These are phyloP conservation scores for Drosophila willistoni DNA, from an alignment of 1,140 invertebrate genomes.

Conservation along the genomic window DNA sequence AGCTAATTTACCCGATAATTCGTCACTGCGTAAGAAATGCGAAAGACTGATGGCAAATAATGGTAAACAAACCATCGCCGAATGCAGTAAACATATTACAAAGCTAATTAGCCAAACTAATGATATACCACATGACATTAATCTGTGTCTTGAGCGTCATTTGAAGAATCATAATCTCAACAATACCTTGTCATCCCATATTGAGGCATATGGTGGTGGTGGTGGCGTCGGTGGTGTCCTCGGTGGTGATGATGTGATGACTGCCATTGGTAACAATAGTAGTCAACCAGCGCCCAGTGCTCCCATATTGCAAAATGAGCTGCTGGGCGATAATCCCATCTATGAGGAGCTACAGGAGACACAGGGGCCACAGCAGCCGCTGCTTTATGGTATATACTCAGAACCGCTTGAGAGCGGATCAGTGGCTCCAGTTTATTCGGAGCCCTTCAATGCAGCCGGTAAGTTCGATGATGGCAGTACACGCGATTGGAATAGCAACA, in stretches of 20 bases:
- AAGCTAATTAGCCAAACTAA: constrained; percentile 33
- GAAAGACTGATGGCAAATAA: constrained; percentile 16
- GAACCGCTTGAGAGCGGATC: constrained; percentile 44
- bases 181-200: background rate
- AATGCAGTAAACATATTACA: constrained; percentile 42
- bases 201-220: background rate
- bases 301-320: background rate
- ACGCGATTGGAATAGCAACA: constrained; percentile 31
- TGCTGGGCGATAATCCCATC: constrained; percentile 47
- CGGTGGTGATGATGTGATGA: too few relatives aligned
- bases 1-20: background rate
- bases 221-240: too few relatives aligned
- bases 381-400: constrained; percentile 37
- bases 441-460: constrained; percentile 60
- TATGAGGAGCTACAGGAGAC: constrained; percentile 60
- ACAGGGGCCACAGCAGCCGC: too few relatives aligned
- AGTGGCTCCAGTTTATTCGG: constrained; percentile 54
- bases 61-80: constrained; percentile 17
- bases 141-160: constrained; percentile 51
- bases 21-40: background rate
- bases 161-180: constrained; percentile 32
- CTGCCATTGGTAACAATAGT: background rate
- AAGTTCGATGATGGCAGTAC: constrained; percentile 25
- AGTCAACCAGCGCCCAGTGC: constrained; percentile 25
- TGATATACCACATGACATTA: constrained; percentile 32